Base-by-base conservation (phyloP, 2,797 vertebrate genomes). In the Uromys caudimaculatus region DNA sequence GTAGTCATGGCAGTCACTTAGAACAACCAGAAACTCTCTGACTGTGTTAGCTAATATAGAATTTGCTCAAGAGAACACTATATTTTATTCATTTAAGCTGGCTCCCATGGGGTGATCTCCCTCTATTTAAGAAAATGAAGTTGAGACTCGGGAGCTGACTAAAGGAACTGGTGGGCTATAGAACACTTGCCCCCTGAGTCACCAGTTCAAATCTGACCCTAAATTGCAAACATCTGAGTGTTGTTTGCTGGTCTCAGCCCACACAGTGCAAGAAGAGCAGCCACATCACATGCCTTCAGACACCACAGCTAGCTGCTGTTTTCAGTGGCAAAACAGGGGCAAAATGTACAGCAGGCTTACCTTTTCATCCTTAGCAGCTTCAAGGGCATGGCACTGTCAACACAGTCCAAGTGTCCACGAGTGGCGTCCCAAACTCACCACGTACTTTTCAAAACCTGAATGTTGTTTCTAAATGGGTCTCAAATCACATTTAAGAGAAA, bases 171-270 rank as follows among this genome's bases (percentile, higher is more conserved):
- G 75, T 95, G 52, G 82, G 73, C 82, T 83, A 56, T 35, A 73
- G 89, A 95, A 83, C 85, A 89, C 52, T 89, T 97, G 89, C 16
- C 76, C 89, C 93, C 93, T 97, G 97, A 96, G 95, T 97, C 97
- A 98, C 86, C 92, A 87, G 95, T 97, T 97, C 93, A 97, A 96
- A 97, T 91, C 92, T 96, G 97, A 97, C 96, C 97, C 97, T 95
- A 95, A 97, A 98, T 97, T 97, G 90, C 95, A 96, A 96, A 95
- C 96, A 97, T 96, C 96, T 97, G 97, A 95, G 60, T 52, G 86
- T n/a, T 91, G 73, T 93, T 97, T 96, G 97, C 92, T 91, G 52
- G 92, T 91, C 91, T 97, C 94, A 91, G 95, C 92, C 56, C 5
- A 38, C 95, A 96, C 90, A 54, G 87, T 81, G 47, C 76, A 97